These are phyloP conservation scores for Coptodon rendalli DNA, from an alignment of 2,113 vertebrate genomes.

Conservation along the genomic window DNA sequence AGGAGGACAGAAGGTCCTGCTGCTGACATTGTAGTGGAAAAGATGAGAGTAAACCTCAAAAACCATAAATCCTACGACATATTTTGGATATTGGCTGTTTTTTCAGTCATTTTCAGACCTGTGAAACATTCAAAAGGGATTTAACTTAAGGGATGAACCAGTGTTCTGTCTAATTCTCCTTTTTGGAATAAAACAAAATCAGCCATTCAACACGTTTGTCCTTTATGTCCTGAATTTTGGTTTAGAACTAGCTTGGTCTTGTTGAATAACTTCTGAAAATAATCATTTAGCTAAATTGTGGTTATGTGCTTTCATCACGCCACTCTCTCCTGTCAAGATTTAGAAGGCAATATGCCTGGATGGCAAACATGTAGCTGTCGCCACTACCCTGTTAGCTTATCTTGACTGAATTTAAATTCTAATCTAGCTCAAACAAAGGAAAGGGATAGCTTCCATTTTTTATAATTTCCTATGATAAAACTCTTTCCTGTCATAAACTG, in stretches of 20 bases:
- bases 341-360: not conserved
- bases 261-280: not conserved
- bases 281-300: not conserved
- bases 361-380: not conserved
- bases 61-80: not conserved
- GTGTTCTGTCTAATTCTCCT: not conserved
- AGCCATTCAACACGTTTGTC: not conserved
- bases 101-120: not conserved
- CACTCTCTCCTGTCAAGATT: not conserved
- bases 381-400: not conserved
- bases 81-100: not conserved
- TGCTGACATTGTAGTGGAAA: not conserved
- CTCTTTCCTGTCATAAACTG: not conserved
- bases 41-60: not conserved
- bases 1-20: not conserved
- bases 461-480: not conserved
- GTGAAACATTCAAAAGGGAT: not conserved
- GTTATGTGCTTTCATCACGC: not conserved
- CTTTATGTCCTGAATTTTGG: not conserved
- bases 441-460: not conserved
- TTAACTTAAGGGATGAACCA: not conserved
- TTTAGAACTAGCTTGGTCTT: not conserved
- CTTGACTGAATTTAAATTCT: not conserved
- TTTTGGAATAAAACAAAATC: accelerated
- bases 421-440: not conserved